These are phyloP conservation scores for Catostylus mosaicus DNA, from an alignment of 30 jellyfish, hydroid and myxozoan species.

Conservation along the genomic window DNA sequence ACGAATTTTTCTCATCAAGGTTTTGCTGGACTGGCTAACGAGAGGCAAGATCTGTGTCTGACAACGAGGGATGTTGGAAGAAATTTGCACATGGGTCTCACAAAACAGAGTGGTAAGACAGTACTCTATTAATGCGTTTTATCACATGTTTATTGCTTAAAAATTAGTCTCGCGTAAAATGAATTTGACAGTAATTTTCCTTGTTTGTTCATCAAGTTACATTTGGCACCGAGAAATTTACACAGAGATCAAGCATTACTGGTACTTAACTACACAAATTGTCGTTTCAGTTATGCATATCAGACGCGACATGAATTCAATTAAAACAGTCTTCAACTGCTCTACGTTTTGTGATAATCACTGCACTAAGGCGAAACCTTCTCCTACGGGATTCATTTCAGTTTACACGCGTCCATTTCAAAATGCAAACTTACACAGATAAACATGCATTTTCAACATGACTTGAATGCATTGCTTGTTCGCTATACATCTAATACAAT, in stretches of 20 bases:
- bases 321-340: neutral
- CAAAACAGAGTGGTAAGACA: slow-evolving; percentile 71
- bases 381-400: neutral
- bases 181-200: neutral
- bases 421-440: neutral
- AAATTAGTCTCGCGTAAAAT: neutral
- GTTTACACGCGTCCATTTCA: neutral
- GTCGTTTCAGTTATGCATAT: neutral
- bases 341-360: neutral
- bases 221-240: slow-evolving; percentile 25
- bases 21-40: slow-evolving; percentile 61
- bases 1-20: slow-evolving; percentile 67
- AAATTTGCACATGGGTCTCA: slow-evolving; percentile 59
- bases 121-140: neutral
- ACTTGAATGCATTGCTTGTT: slow-evolving; percentile 3
- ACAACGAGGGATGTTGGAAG: slow-evolving; percentile 63
- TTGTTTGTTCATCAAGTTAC: slow-evolving; percentile 22
- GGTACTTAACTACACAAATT: slow-evolving; percentile 24
- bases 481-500: slow-evolving; percentile 24
- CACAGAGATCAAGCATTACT: slow-evolving; percentile 34
- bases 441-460: neutral
- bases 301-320: too few relatives aligned
- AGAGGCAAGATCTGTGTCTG: slow-evolving; percentile 70
- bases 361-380: neutral
- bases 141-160: neutral